Percentiles rank a stretch among this genome's conserved stretches.
These are phyloP conservation scores for Oryzias curvinotus DNA, from an alignment of 2,113 vertebrate genomes.

Conservation along the genomic window DNA sequence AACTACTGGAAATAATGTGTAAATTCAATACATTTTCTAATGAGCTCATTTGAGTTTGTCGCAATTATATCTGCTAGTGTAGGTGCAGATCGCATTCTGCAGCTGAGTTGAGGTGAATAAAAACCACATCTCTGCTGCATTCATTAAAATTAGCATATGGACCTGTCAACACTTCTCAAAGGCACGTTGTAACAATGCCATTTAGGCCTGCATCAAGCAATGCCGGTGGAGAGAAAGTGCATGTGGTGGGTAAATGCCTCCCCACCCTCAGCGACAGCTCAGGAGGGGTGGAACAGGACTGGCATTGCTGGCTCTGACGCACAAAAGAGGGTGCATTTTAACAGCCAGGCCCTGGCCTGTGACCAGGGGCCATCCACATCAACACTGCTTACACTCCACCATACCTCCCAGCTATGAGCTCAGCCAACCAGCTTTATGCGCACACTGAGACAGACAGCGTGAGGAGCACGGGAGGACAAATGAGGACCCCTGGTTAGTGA, in stretches of 20 bases:
- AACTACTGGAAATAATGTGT: slow-evolving; percentile 98
- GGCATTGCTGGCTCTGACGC: slow-evolving; percentile 75
- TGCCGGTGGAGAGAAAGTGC: slow-evolving; percentile 90
- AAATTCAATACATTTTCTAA: slow-evolving; percentile 95
- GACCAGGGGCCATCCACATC: slow-evolving; percentile 78
- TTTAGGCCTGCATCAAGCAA: slow-evolving; percentile 95
- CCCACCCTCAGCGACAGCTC: slow-evolving; percentile 79
- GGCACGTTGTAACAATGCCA: slow-evolving; percentile 95
- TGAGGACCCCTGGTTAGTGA: slow-evolving; percentile 10
- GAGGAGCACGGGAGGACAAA: slow-evolving; percentile 26
- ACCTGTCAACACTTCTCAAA: slow-evolving; percentile 98
- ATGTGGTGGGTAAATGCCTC: slow-evolving; percentile 85
- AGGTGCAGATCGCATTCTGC: slow-evolving; percentile 88
- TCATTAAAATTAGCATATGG: slow-evolving; percentile 99
- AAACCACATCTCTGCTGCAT: slow-evolving; percentile 86
- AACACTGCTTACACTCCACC: slow-evolving; percentile 73
- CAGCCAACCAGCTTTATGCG: slow-evolving; percentile 44
- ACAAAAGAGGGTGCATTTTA: slow-evolving; percentile 74
- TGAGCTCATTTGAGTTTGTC: slow-evolving; percentile 88
- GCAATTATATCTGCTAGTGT: slow-evolving; percentile 73
- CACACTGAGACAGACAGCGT: slow-evolving; percentile 35
- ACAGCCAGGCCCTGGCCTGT: slow-evolving; percentile 76
- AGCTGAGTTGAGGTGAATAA: slow-evolving; percentile 83
- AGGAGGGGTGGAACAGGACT: slow-evolving; percentile 73
- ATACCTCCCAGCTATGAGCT: slow-evolving; percentile 68